A percentile compares a stretch with the other conserved stretches of the same genome.
Conservation (phyloP, 2,888 invertebrate species). For the Hololepta plana region DNA sequence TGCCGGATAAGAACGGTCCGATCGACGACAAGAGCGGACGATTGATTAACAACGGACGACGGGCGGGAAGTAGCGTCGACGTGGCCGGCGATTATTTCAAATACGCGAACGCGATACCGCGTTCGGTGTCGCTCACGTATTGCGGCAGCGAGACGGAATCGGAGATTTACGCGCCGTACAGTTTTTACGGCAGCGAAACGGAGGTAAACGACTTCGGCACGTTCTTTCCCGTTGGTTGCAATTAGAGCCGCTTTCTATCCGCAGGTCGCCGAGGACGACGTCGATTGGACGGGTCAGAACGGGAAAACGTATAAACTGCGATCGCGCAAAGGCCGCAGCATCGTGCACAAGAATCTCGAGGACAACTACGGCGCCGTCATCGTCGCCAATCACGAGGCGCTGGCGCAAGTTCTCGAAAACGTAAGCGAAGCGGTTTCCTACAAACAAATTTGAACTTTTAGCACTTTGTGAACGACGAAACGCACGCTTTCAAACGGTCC, state of each 20-base stretch:
- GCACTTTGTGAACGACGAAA: background rate
- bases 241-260: too few species aligned
- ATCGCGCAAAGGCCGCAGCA: constrained; percentile 62
- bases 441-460: constrained; percentile 14
- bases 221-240: too few species aligned
- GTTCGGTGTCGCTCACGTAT: constrained; percentile 56
- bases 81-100: constrained; percentile 37
- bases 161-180: constrained; percentile 68
- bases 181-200: constrained; percentile 47
- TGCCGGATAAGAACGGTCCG: constrained; percentile 29
- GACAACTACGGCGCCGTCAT: constrained; percentile 83
- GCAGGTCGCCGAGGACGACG: constrained; percentile 32
- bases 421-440: constrained; percentile 27
- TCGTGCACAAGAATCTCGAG: constrained; percentile 70
- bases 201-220: constrained; percentile 19
- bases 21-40: constrained; percentile 21
- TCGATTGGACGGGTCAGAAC: constrained; percentile 27
- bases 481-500: background rate
- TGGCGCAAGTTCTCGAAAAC: constrained; percentile 77
- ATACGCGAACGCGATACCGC: constrained; percentile 34
- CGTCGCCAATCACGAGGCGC: constrained; percentile 76
- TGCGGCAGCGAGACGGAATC: constrained; percentile 72
- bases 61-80: constrained; percentile 33
- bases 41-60: constrained; percentile 24
- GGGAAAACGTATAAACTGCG: constrained; percentile 35